Evolutionary conservation across 2,113 vertebrate species (phyloP).

Genomic region (Colius striatus): DNA sequence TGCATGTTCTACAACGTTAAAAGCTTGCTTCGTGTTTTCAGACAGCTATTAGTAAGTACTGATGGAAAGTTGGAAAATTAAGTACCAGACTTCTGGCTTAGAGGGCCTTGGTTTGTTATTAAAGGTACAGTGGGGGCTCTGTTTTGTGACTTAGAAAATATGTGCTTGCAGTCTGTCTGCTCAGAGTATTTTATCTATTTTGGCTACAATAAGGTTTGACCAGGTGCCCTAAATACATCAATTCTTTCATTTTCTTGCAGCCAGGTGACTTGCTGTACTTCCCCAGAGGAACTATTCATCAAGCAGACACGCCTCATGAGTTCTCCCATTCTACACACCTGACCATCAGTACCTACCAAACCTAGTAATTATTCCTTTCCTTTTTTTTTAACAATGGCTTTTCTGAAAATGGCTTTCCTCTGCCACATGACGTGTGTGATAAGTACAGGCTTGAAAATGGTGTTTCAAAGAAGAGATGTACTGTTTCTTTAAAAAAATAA

Average conservation of each 20-base stretch:
- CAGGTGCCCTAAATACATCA: background rate
- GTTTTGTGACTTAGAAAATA: background rate
- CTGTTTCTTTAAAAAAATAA: background rate
- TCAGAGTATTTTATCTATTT: background rate
- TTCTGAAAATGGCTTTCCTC: background rate
- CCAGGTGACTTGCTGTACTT: constrained; percentile 91
- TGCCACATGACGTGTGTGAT: background rate
- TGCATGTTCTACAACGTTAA: background rate
- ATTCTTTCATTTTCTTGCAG: constrained; percentile 62
- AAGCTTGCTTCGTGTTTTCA: background rate
- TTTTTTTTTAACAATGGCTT: background rate
- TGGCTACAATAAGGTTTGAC: background rate
- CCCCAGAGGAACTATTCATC: constrained; percentile 92
- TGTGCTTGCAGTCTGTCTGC: background rate
- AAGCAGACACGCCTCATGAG: constrained; percentile 86
- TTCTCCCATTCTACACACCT: constrained; percentile 85
- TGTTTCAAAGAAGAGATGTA: background rate
- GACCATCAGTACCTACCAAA: constrained; percentile 94
- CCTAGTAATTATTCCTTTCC: constrained; percentile 77
- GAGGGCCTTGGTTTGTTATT: background rate
- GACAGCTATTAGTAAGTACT: background rate
- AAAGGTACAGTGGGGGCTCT: background rate
- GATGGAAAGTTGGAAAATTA: background rate
- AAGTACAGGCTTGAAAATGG: background rate
- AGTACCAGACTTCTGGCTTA: background rate